Percentiles rank a stretch among this genome's conserved stretches.
Evolutionary conservation across 2,888 invertebrate species (phyloP).

Genomic region (Philonicus albiceps): DNA sequence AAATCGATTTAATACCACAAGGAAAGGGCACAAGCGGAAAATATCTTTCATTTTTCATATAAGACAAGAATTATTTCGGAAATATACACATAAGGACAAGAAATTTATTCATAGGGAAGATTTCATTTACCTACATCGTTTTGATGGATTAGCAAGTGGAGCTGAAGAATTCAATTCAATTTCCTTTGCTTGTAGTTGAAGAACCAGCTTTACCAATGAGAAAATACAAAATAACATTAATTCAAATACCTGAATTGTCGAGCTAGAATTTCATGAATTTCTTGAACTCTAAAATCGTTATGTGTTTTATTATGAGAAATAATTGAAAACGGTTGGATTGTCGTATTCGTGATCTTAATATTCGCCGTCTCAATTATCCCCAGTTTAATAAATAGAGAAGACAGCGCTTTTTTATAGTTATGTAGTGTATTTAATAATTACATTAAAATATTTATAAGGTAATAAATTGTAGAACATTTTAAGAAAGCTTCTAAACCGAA

Average conservation of each 20-base stretch:
- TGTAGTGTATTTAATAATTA: too few relatives aligned
- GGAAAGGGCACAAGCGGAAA: not conserved
- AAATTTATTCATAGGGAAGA: not conserved
- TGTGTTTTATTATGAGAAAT: not conserved
- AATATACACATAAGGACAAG: not conserved
- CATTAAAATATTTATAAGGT: too few relatives aligned
- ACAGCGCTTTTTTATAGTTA: too few relatives aligned
- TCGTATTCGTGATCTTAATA: too few relatives aligned
- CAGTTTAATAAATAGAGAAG: too few relatives aligned
- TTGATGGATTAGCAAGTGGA: not conserved
- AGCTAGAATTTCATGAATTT: not conserved
- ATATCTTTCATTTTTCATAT: not conserved
- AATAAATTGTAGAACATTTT: too few relatives aligned
- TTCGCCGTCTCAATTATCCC: too few relatives aligned
- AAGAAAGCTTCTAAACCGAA: too few relatives aligned
- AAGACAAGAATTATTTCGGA: not conserved
- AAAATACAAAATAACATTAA: not conserved
- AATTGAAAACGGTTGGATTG: not conserved
- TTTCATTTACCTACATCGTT: not conserved
- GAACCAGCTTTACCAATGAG: not conserved
- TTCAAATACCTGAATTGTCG: not conserved
- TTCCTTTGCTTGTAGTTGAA: not conserved
- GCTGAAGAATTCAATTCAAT: not conserved
- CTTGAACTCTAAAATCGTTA: not conserved
- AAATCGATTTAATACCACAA: not conserved